Percentiles rank a stretch among this genome's conserved stretches.
Evolutionary conservation across 2,797 vertebrate species (phyloP).

Genomic region (Rhinichthys osculus): DNA sequence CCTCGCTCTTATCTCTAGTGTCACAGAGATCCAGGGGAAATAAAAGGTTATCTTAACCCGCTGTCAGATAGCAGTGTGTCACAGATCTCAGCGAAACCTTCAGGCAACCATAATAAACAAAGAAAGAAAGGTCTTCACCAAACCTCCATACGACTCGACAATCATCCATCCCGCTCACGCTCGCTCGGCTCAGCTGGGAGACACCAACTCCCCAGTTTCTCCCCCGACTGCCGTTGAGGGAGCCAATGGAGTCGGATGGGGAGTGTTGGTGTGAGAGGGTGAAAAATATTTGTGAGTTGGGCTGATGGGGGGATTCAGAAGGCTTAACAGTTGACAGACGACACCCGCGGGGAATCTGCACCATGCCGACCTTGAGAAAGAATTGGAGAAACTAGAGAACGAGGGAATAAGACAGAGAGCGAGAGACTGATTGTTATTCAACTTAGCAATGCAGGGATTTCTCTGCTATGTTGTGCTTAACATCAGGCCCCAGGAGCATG

Average conservation of each 20-base stretch:
- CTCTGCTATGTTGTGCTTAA: neutral
- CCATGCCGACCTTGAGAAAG: constrained; percentile 45
- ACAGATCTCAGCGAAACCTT: constrained; percentile 50
- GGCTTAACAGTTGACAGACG: constrained; percentile 39
- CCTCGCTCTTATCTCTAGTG: constrained; percentile 43
- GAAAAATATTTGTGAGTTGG: constrained; percentile 24
- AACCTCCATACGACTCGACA: neutral
- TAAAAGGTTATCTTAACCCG: constrained; percentile 64
- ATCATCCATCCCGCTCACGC: neutral
- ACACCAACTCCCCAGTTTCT: neutral
- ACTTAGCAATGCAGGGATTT: constrained; percentile 20
- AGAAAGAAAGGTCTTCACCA: constrained; percentile 27
- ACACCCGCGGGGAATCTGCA: constrained; percentile 22
- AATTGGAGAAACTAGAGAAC: constrained; percentile 2
- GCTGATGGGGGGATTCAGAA: constrained; percentile 11
- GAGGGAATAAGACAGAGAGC: constrained; percentile 1
- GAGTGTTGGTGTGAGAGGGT: constrained; percentile 12
- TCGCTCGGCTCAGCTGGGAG: neutral
- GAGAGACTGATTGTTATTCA: constrained; percentile 34
- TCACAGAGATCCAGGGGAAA: constrained; percentile 42
- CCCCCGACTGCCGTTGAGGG: neutral
- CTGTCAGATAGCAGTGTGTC: constrained; percentile 60
- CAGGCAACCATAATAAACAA: constrained; percentile 55
- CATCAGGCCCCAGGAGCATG: constrained; percentile 26
- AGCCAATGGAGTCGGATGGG: neutral